Base-by-base conservation (phyloP, 2,888 invertebrate genomes). In the Paralinhomoeus sp. region DNA sequence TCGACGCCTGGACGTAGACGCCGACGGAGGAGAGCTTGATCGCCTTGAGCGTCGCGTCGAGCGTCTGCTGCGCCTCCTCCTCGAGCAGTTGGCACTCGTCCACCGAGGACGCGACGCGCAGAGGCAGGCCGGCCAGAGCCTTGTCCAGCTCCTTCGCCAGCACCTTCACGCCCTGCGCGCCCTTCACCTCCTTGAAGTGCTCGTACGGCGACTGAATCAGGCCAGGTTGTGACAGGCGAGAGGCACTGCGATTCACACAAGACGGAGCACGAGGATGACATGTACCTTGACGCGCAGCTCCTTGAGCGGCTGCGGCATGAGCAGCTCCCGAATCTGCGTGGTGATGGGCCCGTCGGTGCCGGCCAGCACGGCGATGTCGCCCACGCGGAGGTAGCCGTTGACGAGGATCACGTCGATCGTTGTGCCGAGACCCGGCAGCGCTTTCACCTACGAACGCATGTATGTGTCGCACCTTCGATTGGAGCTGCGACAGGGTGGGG, bases 1-100 rank as follows among this genome's bases (percentile, higher is more conserved):
- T 99, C 1, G 91, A 93, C 0, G 97, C 93, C 62, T 97, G 93
- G n/a, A 97, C 97, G 66, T 84, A 91, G 37, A 97, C 97, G 38
- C 97, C 97, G 49, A 82, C 73, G 52, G 81, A 82, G 34, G 78
- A 75, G 51, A 87, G 53, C 63, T 84, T 87, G 59, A 99, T 91
- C 27, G 80, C 78, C 43, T 80, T 82, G 41, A 97, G 72, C 2
- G 87, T 91, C 23, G 78, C 77, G 59, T 78, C 77, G 55, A 97
- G 67, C 61, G 87, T 85, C 43, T 73, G 73, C 0, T 82, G 76
- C 1, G 89, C 81, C 62, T 87, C 84, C 57, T 84, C 83, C 64
- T 69, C 54, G 35, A 48, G 51, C n/a, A n/a, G n/a, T n/a, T n/a
- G n/a, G n/a, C n/a, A n/a, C 67, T 99, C 97, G 62, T 97, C 93